A percentile compares a stretch with the other conserved stretches of the same genome.
Conservation (phyloP, 2,113 vertebrate species). For the Scartelaos histophorus region DNA sequence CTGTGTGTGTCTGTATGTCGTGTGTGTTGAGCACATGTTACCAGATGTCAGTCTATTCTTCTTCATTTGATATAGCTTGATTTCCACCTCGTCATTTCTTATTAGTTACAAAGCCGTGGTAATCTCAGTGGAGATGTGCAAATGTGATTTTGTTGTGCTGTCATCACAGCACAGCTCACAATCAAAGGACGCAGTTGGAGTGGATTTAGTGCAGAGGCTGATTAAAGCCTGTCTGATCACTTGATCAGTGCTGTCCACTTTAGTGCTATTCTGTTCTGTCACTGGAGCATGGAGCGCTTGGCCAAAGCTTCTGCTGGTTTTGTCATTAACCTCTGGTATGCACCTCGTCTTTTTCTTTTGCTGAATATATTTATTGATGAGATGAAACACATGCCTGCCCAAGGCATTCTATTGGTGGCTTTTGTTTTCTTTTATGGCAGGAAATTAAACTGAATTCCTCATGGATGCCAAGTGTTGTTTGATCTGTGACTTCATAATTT, state of each 20-base stretch:
- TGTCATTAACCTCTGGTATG: slow-evolving; percentile 24
- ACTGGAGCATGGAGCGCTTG: slow-evolving; percentile 12
- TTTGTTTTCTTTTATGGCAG: slow-evolving; percentile 50
- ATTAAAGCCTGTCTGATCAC: slow-evolving; percentile 44
- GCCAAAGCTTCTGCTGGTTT: slow-evolving; percentile 21
- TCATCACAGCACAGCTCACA: slow-evolving; percentile 15
- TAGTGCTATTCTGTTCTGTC: slow-evolving; percentile 29
- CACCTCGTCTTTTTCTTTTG: slow-evolving; percentile 18
- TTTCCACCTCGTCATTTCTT: slow-evolving; percentile 32
- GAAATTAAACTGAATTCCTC: slow-evolving; percentile 54
- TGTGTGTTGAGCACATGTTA: neutral
- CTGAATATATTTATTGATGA: slow-evolving; percentile 22
- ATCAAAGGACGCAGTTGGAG: slow-evolving; percentile 43
- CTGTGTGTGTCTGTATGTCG: neutral
- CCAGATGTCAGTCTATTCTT: slow-evolving; percentile 5
- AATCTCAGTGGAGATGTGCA: slow-evolving; percentile 6
- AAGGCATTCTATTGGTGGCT: slow-evolving; percentile 22
- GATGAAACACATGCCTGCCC: slow-evolving; percentile 34
- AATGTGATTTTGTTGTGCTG: slow-evolving; percentile 20
- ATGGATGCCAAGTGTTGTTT: slow-evolving; percentile 52
- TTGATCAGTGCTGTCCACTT: slow-evolving; percentile 31
- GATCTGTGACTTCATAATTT: slow-evolving; percentile 34
- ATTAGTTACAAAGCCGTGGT: slow-evolving; percentile 12
- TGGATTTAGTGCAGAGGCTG: slow-evolving; percentile 34
- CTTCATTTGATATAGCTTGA: slow-evolving; percentile 5